Base-by-base conservation (phyloP, 2,797 vertebrate genomes). In the Smutsia gigantea region DNA sequence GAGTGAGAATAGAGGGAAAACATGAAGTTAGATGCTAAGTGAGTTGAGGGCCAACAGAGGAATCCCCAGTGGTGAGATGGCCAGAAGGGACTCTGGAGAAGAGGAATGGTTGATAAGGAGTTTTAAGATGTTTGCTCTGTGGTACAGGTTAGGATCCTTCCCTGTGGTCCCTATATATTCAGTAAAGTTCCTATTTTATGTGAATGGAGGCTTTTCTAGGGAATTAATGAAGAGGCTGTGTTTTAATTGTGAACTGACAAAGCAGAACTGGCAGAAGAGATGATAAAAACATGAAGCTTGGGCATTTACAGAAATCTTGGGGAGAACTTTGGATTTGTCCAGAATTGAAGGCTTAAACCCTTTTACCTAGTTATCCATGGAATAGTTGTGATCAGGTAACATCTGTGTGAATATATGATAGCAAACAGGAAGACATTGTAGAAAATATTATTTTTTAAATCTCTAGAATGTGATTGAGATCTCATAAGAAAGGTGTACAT, bases 361-460 rank as follows among this genome's bases (percentile, higher is more conserved):
- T 42, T 68, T 79, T 27, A 71, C 74, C 39, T 66, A n/a, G 7
- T 4, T 64, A n/a, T 66, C 55, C 23, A 4, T 61, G 37, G 42
- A 23, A 34, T 13, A 37, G 53, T 37, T 71, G n/a, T 37, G 46
- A 53, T 13, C 63, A 37, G 39, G 49, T 72, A 23, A 27, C 18
- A 14, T 34, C 51, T 49, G 42, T 37, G 13, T 42, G 57, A 91
- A 64, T 42, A 71, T 34, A 34, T 25, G 49, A 46, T 7, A 61
- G 15, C 51, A 2, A 95, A 17, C 39, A 68, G 18, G 31, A 72
- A 87, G 49, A 74, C 25, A 66, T 34, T 82, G 69, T 2, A 82
- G 17, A 74, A 94, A 89, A 90, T 31, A 49, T 18, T 85, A 51
- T 85, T 90, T 96, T 53, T 59, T 11, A 87, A 95, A 87, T 64